phyloP scores from a whole-genome alignment of 2,888 invertebrate genomes.

The Micoletzkya japonica region DNA sequence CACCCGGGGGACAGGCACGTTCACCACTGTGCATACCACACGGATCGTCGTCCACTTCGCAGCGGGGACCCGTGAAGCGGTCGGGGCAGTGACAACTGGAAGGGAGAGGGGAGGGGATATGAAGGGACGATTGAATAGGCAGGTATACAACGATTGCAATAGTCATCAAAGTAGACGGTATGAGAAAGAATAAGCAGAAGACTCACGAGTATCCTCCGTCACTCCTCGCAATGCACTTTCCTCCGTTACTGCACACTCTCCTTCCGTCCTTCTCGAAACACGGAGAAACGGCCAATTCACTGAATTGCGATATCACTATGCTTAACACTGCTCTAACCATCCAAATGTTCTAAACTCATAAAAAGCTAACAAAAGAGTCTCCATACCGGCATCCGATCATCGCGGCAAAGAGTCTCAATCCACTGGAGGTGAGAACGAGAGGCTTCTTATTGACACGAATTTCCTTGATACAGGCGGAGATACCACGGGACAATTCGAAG shows the following conservation, averaged over 20 bases:
- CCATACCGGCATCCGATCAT: constrained; percentile 64
- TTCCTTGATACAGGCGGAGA: constrained; percentile 88
- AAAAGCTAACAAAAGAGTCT: not conserved
- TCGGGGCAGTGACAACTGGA: constrained; percentile 59
- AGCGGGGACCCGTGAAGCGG: constrained; percentile 77
- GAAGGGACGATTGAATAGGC: not conserved
- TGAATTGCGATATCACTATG: not conserved
- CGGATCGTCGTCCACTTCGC: constrained; percentile 83
- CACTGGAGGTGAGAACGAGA: constrained; percentile 44
- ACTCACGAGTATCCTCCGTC: constrained; percentile 14
- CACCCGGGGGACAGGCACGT: constrained; percentile 4
- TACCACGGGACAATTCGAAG: constrained; percentile 79
- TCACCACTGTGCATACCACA: constrained; percentile 68
- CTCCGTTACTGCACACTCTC: constrained; percentile 81
- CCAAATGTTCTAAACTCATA: too few relatives aligned
- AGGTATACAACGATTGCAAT: constrained; percentile 16
- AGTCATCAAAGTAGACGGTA: constrained; percentile 7
- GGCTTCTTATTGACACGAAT: constrained; percentile 66
- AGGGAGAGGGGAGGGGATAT: not conserved
- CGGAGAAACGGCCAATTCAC: constrained; percentile 24
- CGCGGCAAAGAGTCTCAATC: constrained; percentile 59
- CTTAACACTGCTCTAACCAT: too few relatives aligned
- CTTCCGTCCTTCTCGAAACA: constrained; percentile 69
- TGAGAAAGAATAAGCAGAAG: not conserved
- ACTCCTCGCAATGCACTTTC: constrained; percentile 67